Evolutionary conservation across 2,888 invertebrate species (phyloP).

Genomic region (Boloria selene): DNA sequence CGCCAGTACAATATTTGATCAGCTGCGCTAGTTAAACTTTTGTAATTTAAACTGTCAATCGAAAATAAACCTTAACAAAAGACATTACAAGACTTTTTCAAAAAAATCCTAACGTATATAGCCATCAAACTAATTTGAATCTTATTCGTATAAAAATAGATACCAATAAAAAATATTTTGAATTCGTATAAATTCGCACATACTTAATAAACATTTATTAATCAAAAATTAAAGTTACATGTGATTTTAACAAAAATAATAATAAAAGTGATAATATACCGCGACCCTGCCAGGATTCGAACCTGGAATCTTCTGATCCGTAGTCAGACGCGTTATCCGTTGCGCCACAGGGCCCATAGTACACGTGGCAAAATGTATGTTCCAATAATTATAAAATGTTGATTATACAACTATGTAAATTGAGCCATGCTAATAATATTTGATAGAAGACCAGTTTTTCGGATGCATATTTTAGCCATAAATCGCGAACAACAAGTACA

Average conservation of each 20-base stretch:
- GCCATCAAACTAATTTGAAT: conserved; percentile 50
- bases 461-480: no score
- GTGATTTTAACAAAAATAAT: conserved; percentile 36
- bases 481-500: no score
- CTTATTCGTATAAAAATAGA: conserved; percentile 49
- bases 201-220: conserved; percentile 67
- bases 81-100: conserved; percentile 43
- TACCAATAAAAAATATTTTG: conserved; percentile 44
- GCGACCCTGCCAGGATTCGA: conserved; percentile 85
- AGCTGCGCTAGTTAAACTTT: conserved; percentile 70
- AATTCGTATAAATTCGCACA: conserved; percentile 51
- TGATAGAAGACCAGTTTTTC: no score
- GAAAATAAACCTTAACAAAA: conserved; percentile 40
- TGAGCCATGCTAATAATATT: no score
- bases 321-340: conserved; percentile 88
- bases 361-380: not conserved
- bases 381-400: not conserved
- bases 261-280: conserved; percentile 32
- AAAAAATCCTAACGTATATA: conserved; percentile 10
- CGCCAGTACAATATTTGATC: conserved; percentile 80
- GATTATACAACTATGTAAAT: not conserved
- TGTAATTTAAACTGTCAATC: conserved; percentile 38
- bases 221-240: conserved; percentile 62
- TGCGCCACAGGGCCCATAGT: conserved; percentile 83
- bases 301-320: conserved; percentile 87